Percentiles rank a stretch among this genome's conserved stretches.
These are phyloP conservation scores for Helicoverpa assulta DNA, from an alignment of 2,888 invertebrate genomes.

Conservation along the genomic window DNA sequence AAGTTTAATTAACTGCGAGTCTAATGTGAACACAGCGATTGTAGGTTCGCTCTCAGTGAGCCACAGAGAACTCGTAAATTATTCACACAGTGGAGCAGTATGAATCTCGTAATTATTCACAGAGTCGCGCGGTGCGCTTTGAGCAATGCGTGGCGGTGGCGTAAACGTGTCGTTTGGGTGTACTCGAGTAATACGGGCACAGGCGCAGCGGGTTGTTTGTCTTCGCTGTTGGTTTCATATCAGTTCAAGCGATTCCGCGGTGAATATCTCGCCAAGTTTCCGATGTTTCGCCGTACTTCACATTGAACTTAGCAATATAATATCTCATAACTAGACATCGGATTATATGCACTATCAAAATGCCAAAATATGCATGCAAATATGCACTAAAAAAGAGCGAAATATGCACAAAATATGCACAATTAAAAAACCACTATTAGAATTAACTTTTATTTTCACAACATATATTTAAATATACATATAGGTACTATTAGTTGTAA, in stretches of 20 bases:
- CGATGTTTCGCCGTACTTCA: constrained; percentile 15
- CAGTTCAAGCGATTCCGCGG: constrained; percentile 5
- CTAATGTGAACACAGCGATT: constrained; percentile 30
- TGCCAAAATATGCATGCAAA: no score
- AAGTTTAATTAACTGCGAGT: constrained; percentile 35
- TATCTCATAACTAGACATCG: no score
- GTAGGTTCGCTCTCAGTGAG: constrained; percentile 29
- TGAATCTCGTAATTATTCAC: constrained; percentile 59
- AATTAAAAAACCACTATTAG: no score
- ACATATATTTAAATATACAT: no score
- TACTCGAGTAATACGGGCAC: constrained; percentile 25
- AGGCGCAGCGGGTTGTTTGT: constrained; percentile 26
- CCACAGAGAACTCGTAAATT: constrained; percentile 37
- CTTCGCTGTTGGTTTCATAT: constrained; percentile 15
- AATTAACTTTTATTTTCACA: no score
- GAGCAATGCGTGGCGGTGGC: constrained; percentile 38
- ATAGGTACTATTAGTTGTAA: no score
- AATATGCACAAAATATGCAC: no score
- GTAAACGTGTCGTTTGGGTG: constrained; percentile 46
- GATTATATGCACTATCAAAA: no score
- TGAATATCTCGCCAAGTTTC: constrained; percentile 10
- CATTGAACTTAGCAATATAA: constrained; percentile 10
- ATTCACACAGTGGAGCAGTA: constrained; percentile 35
- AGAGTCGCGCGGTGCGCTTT: constrained; percentile 28
- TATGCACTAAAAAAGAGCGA: no score